Evolutionary conservation across 2,888 invertebrate species (phyloP).

Genomic region (Yponomeuta cagnagella): DNA sequence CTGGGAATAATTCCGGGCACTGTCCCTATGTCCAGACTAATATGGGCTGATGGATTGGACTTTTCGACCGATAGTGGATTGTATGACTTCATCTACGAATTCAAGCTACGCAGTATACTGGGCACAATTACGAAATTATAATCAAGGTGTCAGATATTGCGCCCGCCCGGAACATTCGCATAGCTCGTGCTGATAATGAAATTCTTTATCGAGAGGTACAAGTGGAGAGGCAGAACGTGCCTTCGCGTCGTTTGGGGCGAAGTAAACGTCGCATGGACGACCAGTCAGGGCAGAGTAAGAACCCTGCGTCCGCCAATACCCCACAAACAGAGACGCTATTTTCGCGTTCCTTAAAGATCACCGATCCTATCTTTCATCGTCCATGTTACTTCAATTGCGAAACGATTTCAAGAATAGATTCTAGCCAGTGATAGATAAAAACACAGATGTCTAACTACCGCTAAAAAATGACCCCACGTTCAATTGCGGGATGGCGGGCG

Average conservation of each 20-base stretch:
- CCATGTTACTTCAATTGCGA: not conserved
- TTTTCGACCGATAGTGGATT: no score
- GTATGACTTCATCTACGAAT: no score
- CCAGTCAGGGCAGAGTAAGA: not conserved
- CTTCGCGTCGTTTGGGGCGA: conserved; percentile 24
- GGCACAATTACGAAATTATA: not conserved
- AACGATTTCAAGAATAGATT: conserved; percentile 26
- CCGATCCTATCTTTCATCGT: not conserved
- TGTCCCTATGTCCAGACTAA: no score
- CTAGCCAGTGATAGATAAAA: not conserved
- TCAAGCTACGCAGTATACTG: not conserved
- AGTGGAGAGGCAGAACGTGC: conserved; percentile 47
- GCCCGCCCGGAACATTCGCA: conserved; percentile 30
- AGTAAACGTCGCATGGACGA: not conserved
- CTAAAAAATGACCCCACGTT: no score
- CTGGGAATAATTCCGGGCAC: no score
- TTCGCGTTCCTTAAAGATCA: not conserved
- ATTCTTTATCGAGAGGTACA: conserved; percentile 61
- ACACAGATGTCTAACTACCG: no score
- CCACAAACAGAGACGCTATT: not conserved
- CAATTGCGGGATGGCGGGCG: no score
- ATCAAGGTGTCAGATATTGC: not conserved
- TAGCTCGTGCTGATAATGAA: conserved; percentile 55
- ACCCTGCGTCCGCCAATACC: not conserved
- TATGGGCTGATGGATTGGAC: no score